Conservation (phyloP, 2,797 vertebrate species). For the Chrysocyon brachyurus region DNA sequence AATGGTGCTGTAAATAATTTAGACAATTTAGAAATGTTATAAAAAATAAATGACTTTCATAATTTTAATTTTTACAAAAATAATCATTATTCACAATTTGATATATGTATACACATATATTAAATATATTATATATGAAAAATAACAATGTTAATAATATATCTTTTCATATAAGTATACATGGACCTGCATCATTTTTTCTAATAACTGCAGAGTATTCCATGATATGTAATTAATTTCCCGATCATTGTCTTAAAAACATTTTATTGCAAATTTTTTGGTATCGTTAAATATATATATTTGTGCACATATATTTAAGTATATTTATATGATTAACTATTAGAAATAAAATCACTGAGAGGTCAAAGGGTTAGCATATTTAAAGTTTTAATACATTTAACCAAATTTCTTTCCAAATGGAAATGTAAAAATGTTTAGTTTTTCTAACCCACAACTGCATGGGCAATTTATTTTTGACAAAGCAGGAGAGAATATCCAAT, state of each 20-base stretch:
- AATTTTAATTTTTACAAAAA: not conserved
- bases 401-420: not conserved
- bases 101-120: not conserved
- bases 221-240: not conserved
- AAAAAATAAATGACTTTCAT: not conserved
- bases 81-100: not conserved
- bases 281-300: not conserved
- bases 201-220: not conserved
- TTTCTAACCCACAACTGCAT: not conserved
- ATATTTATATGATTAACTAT: not conserved
- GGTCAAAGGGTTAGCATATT: not conserved
- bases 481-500: not conserved
- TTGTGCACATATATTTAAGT: not conserved
- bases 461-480: not conserved
- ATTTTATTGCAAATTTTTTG: conserved; percentile 2
- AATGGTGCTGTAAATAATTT: not conserved
- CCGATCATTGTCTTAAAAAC: not conserved
- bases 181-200: not conserved
- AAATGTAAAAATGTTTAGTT: not conserved
- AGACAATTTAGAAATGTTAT: conserved; percentile 43
- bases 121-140: not conserved
- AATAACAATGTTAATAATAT: not conserved
- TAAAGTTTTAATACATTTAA: conserved; percentile 4
- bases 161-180: not conserved
- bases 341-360: conserved; percentile 15